Percentiles rank a stretch among this genome's conserved stretches.
Evolutionary conservation across 1,140 invertebrate species (phyloP).

Genomic region (Stegodyphus dumicola): DNA sequence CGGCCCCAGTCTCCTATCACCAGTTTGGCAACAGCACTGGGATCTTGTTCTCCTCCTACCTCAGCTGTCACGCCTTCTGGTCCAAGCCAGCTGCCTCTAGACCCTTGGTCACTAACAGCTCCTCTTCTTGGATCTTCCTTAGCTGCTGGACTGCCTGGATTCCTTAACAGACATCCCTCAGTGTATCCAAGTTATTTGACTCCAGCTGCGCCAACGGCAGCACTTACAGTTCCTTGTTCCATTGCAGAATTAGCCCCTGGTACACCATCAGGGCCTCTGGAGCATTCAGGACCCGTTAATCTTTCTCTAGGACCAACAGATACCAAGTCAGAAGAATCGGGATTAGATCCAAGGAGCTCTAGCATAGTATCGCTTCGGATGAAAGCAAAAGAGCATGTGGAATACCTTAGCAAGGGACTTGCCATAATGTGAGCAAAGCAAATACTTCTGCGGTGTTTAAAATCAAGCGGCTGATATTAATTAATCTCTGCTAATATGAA

Average conservation of each 20-base stretch:
- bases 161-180: conserved; percentile 80
- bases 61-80: conserved; percentile 7
- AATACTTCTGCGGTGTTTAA: too few species aligned
- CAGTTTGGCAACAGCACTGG: background rate
- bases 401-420: conserved; percentile 84
- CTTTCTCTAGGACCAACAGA: conserved; percentile 54
- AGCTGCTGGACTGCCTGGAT: conserved; percentile 79
- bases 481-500: too few species aligned
- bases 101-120: conserved; percentile 84
- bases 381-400: conserved; percentile 92
- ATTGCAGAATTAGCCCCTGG: conserved; percentile 39
- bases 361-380: conserved; percentile 90
- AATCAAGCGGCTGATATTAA: too few species aligned
- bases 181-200: conserved; percentile 85
- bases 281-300: conserved; percentile 61
- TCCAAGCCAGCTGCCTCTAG: conserved; percentile 77
- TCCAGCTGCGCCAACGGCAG: conserved; percentile 73
- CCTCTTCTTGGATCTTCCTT: conserved; percentile 76
- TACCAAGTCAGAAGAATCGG: conserved; percentile 43
- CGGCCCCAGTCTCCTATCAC: conserved; percentile 39
- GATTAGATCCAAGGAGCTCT: conserved; percentile 76
- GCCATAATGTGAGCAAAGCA: conserved; percentile 12
- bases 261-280: background rate
- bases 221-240: conserved; percentile 22
- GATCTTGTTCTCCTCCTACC: conserved; percentile 29